Conservation (phyloP, 2,113 vertebrate species). For the Paraplagusia blochii region DNA sequence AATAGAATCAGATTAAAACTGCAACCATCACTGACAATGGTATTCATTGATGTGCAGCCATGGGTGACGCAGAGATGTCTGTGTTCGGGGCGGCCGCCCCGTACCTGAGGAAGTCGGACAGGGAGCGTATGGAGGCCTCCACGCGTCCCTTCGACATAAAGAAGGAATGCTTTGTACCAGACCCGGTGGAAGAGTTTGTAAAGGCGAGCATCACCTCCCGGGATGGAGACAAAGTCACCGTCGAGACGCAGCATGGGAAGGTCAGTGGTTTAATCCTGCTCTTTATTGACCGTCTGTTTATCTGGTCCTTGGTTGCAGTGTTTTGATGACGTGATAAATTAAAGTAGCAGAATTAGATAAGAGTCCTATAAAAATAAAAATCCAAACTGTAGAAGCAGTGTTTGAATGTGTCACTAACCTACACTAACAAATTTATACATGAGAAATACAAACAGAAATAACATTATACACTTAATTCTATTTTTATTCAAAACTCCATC, state of each 20-base stretch:
- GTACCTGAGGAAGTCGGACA: constrained; percentile 85
- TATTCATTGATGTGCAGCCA: constrained; percentile 45
- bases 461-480: too few species aligned
- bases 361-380: too few species aligned
- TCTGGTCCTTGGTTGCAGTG: not conserved
- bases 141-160: constrained; percentile 83
- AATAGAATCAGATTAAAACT: not conserved
- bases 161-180: constrained; percentile 82
- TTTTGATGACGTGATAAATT: too few species aligned
- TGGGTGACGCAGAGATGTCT: constrained; percentile 81
- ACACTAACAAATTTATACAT: too few species aligned
- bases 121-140: constrained; percentile 84
- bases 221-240: constrained; percentile 82
- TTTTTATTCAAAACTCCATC: too few species aligned
- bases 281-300: not conserved
- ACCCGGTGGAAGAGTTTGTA: constrained; percentile 81
- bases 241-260: constrained; percentile 80
- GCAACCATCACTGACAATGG: not conserved
- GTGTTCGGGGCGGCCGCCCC: constrained; percentile 79
- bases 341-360: too few species aligned
- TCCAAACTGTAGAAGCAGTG: too few species aligned
- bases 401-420: too few species aligned
- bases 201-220: constrained; percentile 77
- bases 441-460: too few species aligned
- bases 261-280: constrained; percentile 54